Conservation (phyloP, 2,113 vertebrate species). For the Candoia aspera region DNA sequence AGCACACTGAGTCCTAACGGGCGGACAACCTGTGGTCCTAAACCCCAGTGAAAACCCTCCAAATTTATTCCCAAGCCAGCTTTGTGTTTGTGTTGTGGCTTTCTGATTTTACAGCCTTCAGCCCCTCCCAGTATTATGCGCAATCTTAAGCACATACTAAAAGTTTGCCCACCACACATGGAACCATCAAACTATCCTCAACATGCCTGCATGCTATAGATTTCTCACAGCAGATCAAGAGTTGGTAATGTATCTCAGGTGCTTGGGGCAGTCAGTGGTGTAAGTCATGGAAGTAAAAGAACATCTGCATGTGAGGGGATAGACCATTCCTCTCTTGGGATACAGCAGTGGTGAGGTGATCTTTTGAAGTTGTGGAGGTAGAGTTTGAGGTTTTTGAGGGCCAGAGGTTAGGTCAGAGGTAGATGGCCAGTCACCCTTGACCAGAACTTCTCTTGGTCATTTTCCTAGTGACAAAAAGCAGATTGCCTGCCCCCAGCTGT, state of each 20-base stretch:
- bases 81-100: neutral
- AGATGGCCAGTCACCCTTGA: slow-evolving; percentile 63
- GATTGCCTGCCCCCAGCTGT: slow-evolving; percentile 72
- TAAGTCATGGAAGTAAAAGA: neutral
- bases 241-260: neutral
- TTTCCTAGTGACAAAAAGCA: slow-evolving; percentile 55
- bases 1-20: too few species aligned
- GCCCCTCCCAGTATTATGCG: neutral
- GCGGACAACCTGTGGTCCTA: too few species aligned
- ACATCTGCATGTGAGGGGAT: neutral
- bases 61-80: too few species aligned
- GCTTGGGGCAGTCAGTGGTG: too few species aligned
- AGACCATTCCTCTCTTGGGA: neutral
- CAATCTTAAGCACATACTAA: neutral
- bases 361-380: slow-evolving; percentile 44
- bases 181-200: neutral
- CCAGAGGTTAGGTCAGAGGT: slow-evolving; percentile 71
- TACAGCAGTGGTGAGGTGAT: slow-evolving; percentile 33
- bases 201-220: neutral
- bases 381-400: slow-evolving; percentile 51
- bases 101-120: neutral
- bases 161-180: neutral
- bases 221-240: neutral
- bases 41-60: too few species aligned
- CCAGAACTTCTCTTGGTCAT: slow-evolving; percentile 53